A percentile compares a stretch with the other conserved stretches of the same genome.
These are phyloP conservation scores for Amphimedon queenslandica DNA, from an alignment of 37 sponge, comb jelly and placozoan species.

Conservation along the genomic window DNA sequence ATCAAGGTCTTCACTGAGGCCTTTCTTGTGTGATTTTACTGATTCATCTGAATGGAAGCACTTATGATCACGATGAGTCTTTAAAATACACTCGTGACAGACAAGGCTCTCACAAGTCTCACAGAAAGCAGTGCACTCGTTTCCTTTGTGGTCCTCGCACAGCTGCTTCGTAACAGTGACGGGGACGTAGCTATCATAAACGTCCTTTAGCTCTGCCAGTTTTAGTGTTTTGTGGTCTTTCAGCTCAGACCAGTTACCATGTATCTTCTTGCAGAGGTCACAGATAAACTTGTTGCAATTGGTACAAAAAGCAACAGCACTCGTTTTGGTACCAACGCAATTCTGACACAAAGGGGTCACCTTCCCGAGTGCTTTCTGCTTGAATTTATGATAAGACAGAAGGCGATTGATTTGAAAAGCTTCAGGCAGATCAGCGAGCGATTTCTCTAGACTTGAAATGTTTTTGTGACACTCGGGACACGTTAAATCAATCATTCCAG, in stretches of 20 bases:
- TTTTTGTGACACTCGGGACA: slow-evolving; percentile 44
- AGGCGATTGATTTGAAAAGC: slow-evolving; percentile 28
- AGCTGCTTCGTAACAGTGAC: background rate
- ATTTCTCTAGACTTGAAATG: background rate
- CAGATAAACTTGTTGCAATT: slow-evolving; percentile 38
- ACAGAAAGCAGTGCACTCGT: slow-evolving; percentile 37
- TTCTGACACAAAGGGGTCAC: slow-evolving; percentile 28
- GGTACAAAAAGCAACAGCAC: slow-evolving; percentile 27
- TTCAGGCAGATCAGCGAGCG: slow-evolving; percentile 9
- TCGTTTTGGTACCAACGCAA: slow-evolving; percentile 18
- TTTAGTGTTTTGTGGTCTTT: slow-evolving; percentile 30
- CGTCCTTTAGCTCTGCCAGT: slow-evolving; percentile 22
- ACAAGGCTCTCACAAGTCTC: slow-evolving; percentile 32
- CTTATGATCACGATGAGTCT: slow-evolving; percentile 38
- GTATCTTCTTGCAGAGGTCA: slow-evolving; percentile 37
- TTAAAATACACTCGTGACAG: slow-evolving; percentile 50
- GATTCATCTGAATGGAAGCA: slow-evolving; percentile 42
- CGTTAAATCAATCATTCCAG: background rate
- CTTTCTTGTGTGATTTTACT: slow-evolving; percentile 31
- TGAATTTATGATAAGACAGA: slow-evolving; percentile 17
- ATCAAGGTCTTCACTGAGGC: slow-evolving; percentile 14
- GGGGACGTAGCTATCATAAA: slow-evolving; percentile 8
- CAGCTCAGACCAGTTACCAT: slow-evolving; percentile 49
- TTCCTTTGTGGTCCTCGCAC: slow-evolving; percentile 22
- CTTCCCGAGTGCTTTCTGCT: slow-evolving; percentile 35